phyloP scores from a whole-genome alignment of 2,113 vertebrate species.

The Puffinus mauretanicus region DNA sequence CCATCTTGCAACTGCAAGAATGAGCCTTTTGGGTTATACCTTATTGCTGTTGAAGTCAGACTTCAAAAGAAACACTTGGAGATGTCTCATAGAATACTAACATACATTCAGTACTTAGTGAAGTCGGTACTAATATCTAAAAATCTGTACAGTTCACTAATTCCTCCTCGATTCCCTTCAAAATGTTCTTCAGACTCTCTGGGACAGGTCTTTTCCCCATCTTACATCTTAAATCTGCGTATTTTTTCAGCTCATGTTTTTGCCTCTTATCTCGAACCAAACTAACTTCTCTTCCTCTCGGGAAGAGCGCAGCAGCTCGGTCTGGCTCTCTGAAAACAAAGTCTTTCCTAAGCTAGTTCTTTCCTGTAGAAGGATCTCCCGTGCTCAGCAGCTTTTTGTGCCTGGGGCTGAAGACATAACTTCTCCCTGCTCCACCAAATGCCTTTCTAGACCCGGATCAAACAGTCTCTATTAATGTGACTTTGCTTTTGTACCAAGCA shows the following conservation, averaged over 20 bases:
- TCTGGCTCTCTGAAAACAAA: neutral
- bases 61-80: neutral
- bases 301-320: neutral
- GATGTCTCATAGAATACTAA: neutral
- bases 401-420: neutral
- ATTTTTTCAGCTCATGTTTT: neutral
- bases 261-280: neutral
- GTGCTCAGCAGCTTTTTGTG: neutral
- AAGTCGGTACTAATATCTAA: neutral
- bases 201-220: neutral
- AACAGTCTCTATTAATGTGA: neutral
- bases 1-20: neutral
- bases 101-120: neutral
- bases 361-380: neutral
- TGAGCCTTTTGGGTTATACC: neutral
- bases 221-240: neutral
- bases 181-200: neutral
- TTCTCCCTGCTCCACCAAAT: neutral
- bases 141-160: neutral
- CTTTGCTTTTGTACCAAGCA: neutral
- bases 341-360: neutral
- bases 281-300: neutral
- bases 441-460: neutral
- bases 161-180: neutral
- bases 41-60: neutral